A percentile compares a stretch with the other conserved stretches of the same genome.
phyloP scores from a whole-genome alignment of 2,797 vertebrate species.

The Mormyrus hasselquistii region DNA sequence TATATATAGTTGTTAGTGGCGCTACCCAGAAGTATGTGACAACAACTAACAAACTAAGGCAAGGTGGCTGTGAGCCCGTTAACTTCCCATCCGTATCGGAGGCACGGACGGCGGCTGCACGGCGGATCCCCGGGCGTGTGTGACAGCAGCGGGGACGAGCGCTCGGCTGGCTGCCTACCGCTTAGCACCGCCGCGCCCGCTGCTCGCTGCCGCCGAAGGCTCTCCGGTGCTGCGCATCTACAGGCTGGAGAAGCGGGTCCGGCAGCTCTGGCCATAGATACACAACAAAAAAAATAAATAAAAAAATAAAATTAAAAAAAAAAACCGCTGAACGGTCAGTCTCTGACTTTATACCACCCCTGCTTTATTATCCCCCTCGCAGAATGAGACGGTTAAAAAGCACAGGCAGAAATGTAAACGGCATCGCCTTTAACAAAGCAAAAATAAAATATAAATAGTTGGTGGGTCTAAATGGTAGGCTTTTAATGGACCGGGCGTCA shows the following conservation, averaged over 20 bases:
- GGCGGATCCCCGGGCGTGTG: background rate
- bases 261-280: conserved; percentile 39
- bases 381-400: background rate
- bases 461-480: conserved; percentile 25
- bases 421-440: conserved; percentile 10
- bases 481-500: conserved; percentile 29
- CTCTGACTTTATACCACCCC: conserved; percentile 20
- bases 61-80: background rate
- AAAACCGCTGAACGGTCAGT: conserved; percentile 15
- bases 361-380: conserved; percentile 15
- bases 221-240: conserved; percentile 17
- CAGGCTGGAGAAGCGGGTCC: conserved; percentile 34
- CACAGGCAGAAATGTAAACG: background rate
- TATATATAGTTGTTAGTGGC: background rate
- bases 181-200: conserved; percentile 29
- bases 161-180: background rate
- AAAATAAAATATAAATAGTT: conserved; percentile 23
- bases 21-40: background rate
- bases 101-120: background rate
- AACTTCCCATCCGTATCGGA: background rate
- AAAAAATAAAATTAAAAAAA: background rate
- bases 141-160: background rate
- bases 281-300: background rate
- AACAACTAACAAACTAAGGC: background rate
- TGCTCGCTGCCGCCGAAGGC: conserved; percentile 43